Percentiles rank a stretch among this genome's conserved stretches.
Conservation (phyloP, 2,797 vertebrate genomes). For the Phataginus tetradactyla region DNA sequence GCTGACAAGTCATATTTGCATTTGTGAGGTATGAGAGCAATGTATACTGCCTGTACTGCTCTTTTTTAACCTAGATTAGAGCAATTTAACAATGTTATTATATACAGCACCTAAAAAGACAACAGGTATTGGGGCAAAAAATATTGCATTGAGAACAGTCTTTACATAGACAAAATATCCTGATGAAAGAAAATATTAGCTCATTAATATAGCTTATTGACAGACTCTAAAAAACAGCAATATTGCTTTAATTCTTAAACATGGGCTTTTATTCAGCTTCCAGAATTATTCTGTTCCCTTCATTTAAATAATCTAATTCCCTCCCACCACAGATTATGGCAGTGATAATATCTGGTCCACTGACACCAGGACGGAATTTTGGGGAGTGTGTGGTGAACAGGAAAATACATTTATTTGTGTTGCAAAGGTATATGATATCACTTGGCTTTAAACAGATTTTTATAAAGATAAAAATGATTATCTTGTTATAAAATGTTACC, state of each 20-base stretch:
- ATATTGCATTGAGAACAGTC: neutral
- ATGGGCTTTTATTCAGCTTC: neutral
- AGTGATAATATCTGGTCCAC: neutral
- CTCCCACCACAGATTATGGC: neutral
- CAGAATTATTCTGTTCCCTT: neutral
- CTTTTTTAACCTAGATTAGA: neutral
- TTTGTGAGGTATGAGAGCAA: neutral
- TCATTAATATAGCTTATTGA: neutral
- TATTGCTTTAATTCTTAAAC: constrained; percentile 17
- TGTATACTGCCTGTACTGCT: neutral
- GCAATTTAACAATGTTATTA: neutral
- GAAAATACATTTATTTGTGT: neutral
- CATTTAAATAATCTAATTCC: neutral
- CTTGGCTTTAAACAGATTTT: neutral
- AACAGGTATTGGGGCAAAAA: neutral
- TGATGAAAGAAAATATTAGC: neutral
- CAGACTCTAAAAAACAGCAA: neutral
- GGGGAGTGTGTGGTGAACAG: neutral
- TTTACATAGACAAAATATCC: neutral
- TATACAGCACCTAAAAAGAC: neutral
- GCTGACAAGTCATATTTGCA: neutral
- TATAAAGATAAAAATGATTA: neutral
- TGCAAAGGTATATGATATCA: constrained; percentile 10
- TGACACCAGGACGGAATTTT: neutral
- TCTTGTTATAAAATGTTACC: neutral